Evolutionary conservation across 2,113 vertebrate genomes (phyloP).

Genomic region (Varanus salvator): DNA sequence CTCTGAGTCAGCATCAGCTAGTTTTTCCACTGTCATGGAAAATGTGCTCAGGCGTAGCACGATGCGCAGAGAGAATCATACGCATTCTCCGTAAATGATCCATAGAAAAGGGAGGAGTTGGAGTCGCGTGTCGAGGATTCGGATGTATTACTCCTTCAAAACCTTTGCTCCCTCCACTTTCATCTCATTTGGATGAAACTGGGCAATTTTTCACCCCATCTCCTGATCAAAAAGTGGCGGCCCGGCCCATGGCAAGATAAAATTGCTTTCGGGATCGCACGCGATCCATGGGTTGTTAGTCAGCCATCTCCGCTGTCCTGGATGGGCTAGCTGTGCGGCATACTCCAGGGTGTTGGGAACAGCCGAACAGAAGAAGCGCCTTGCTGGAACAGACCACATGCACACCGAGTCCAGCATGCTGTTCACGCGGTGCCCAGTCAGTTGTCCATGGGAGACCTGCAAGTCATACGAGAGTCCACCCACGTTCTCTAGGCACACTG

Average conservation of each 20-base stretch:
- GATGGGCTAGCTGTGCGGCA: not conserved
- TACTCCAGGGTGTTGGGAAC: not conserved
- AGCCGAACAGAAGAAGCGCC: too few species aligned
- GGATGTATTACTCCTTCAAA: not conserved
- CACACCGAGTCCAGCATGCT: too few species aligned
- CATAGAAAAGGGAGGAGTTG: not conserved
- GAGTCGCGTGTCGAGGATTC: too few species aligned
- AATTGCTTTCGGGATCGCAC: not conserved
- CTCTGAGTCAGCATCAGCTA: not conserved
- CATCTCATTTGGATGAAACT: not conserved
- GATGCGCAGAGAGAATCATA: not conserved
- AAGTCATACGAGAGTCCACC: too few species aligned
- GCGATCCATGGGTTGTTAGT: not conserved
- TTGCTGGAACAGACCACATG: too few species aligned
- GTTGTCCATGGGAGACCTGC: too few species aligned
- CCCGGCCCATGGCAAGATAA: not conserved
- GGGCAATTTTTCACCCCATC: not conserved
- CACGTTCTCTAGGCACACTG: too few species aligned
- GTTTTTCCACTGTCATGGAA: not conserved
- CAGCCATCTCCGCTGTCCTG: not conserved
- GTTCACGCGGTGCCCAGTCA: too few species aligned
- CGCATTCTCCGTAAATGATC: not conserved
- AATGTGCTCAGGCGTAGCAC: not conserved
- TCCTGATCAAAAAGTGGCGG: not conserved
- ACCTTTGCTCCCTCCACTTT: not conserved